A percentile compares a stretch with the other conserved stretches of the same genome.
Evolutionary conservation across 2,888 invertebrate genomes (phyloP).

Genomic region (Anoncus sp.): DNA sequence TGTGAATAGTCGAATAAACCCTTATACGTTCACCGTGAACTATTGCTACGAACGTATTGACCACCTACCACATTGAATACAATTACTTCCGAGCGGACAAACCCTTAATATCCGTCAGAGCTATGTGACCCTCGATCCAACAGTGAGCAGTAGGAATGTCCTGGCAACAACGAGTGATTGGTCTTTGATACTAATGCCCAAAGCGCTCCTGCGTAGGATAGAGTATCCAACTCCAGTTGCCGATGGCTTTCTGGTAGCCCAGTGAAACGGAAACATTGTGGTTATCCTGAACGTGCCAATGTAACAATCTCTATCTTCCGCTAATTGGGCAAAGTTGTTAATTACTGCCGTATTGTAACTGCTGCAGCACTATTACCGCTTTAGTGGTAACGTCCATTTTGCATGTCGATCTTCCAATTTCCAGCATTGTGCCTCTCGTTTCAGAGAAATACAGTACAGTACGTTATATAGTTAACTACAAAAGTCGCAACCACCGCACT

Average conservation of each 20-base stretch:
- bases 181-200: background rate
- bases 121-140: slow-evolving; percentile 4
- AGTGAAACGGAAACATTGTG: slow-evolving; percentile 9
- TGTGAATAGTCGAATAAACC: background rate
- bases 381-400: background rate
- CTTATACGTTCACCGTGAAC: background rate
- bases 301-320: background rate
- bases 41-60: slow-evolving; percentile 9
- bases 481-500: slow-evolving; percentile 9
- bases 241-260: background rate
- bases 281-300: background rate
- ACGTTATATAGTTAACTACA: background rate
- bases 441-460: slow-evolving; percentile 6
- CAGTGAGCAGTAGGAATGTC: background rate
- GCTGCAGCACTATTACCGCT: background rate
- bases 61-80: slow-evolving; percentile 21
- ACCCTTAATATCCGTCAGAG: background rate
- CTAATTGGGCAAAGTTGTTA: slow-evolving; percentile 29
- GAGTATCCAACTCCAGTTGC: slow-evolving; percentile 4
- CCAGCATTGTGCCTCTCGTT: background rate
- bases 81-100: slow-evolving; percentile 10
- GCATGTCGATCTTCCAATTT: background rate
- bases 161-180: background rate
- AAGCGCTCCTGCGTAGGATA: background rate
- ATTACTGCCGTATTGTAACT: slow-evolving; percentile 7